Percentiles rank a stretch among this genome's conserved stretches.
phyloP scores from a whole-genome alignment of 2,113 vertebrate species.

The Anser cygnoides region DNA sequence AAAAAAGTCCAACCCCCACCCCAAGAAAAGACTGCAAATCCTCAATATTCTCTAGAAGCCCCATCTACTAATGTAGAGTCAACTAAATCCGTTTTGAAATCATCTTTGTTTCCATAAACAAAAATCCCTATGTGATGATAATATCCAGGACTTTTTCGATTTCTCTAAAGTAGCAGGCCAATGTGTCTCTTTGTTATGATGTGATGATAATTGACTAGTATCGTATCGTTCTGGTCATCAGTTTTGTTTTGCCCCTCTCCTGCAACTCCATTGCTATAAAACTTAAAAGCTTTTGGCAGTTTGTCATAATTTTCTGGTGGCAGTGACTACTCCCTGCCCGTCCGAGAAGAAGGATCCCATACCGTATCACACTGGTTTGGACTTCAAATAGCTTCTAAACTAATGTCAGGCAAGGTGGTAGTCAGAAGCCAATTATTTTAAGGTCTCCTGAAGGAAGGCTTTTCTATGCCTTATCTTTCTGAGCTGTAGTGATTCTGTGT shows the following conservation, averaged over 20 bases:
- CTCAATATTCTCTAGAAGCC: background rate
- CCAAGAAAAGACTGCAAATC: background rate
- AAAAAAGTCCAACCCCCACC: background rate
- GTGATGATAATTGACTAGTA: background rate
- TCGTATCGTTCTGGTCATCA: background rate
- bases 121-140: background rate
- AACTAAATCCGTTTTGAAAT: background rate
- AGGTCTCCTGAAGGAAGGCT: background rate
- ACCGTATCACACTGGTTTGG: background rate
- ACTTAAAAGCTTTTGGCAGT: background rate
- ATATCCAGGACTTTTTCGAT: background rate
- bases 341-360: background rate
- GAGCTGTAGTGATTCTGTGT: background rate
- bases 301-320: background rate
- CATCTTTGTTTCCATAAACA: background rate
- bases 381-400: constrained; percentile 4
- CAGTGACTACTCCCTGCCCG: background rate
- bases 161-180: background rate
- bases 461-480: constrained; percentile 1
- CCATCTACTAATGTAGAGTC: background rate
- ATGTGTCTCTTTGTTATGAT: background rate
- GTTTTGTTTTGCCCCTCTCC: background rate
- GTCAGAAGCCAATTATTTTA: constrained; percentile 19
- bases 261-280: background rate
- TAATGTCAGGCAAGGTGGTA: background rate